These are phyloP conservation scores for Podargus strigoides DNA, from an alignment of 2,797 vertebrate species.

Conservation along the genomic window DNA sequence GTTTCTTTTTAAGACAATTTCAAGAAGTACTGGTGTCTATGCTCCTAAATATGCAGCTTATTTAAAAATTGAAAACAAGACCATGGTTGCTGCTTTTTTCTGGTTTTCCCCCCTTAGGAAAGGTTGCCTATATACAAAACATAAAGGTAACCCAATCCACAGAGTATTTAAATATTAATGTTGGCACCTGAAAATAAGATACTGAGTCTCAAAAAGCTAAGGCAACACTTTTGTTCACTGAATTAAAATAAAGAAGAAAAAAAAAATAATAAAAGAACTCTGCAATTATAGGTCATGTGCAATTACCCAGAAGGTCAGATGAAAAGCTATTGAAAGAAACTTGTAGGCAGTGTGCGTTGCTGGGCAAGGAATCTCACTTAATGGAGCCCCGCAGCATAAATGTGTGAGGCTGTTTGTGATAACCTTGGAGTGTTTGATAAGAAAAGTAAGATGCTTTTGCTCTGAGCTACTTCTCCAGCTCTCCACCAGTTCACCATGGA, in stretches of 20 bases:
- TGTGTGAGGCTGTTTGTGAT: not conserved
- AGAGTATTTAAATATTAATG: not conserved
- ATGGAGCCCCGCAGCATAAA: not conserved
- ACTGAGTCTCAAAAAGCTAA: not conserved
- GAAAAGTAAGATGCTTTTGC: constrained; percentile 1
- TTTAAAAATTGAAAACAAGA: not conserved
- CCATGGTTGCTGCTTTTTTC: not conserved
- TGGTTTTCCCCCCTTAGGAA: rapidly evolving
- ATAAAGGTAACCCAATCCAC: not conserved
- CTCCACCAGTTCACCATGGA: not conserved
- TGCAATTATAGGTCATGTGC: not conserved
- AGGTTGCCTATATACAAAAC: not conserved
- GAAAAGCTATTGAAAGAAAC: not conserved
- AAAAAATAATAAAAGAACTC: too few species aligned
- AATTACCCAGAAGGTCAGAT: constrained; percentile 20
- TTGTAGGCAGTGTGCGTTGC: not conserved
- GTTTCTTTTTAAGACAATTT: not conserved
- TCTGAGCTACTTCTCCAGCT: not conserved
- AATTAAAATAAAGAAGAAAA: not conserved
- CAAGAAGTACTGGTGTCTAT: not conserved
- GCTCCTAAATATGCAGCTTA: not conserved
- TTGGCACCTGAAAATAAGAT: not conserved
- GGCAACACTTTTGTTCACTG: not conserved
- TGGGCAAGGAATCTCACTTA: not conserved
- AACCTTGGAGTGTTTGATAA: constrained; percentile 41